These are phyloP conservation scores for Petrosia ficiformis DNA, from an alignment of 37 sponge, comb jelly and placozoan species.

Conservation along the genomic window DNA sequence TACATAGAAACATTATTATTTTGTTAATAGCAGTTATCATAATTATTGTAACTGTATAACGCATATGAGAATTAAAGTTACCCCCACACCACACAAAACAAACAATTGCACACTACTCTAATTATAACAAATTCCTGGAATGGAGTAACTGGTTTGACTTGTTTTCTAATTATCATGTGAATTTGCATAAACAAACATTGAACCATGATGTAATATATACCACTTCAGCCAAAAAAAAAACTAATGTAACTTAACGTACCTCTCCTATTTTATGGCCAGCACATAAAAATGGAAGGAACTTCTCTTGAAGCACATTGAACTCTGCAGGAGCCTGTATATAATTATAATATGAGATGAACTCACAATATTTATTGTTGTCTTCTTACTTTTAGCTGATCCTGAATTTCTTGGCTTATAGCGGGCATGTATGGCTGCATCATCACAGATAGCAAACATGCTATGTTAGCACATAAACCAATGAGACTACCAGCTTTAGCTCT, in stretches of 20 bases:
- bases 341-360: neutral
- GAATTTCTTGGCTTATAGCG: slow-evolving; percentile 50
- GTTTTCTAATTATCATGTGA: too few relatives aligned
- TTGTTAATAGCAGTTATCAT: too few relatives aligned
- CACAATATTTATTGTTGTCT: neutral
- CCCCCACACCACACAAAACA: too few relatives aligned
- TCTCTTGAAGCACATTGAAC: neutral
- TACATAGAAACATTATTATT: too few relatives aligned
- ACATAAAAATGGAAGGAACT: neutral
- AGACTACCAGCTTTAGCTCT: slow-evolving; percentile 84
- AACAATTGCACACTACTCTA: too few relatives aligned
- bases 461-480: slow-evolving; percentile 74
- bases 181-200: too few relatives aligned
- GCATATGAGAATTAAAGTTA: too few relatives aligned
- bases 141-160: too few relatives aligned
- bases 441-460: slow-evolving; percentile 83
- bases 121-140: too few relatives aligned
- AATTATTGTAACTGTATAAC: too few relatives aligned
- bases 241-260: neutral
- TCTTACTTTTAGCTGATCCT: slow-evolving; percentile 76
- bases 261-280: neutral
- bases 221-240: neutral
- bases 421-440: slow-evolving; percentile 97
- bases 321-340: neutral
- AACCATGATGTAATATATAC: too few relatives aligned